These are phyloP conservation scores for Chromoteleia sp. DNA, from an alignment of 2,888 invertebrate genomes.

Conservation along the genomic window DNA sequence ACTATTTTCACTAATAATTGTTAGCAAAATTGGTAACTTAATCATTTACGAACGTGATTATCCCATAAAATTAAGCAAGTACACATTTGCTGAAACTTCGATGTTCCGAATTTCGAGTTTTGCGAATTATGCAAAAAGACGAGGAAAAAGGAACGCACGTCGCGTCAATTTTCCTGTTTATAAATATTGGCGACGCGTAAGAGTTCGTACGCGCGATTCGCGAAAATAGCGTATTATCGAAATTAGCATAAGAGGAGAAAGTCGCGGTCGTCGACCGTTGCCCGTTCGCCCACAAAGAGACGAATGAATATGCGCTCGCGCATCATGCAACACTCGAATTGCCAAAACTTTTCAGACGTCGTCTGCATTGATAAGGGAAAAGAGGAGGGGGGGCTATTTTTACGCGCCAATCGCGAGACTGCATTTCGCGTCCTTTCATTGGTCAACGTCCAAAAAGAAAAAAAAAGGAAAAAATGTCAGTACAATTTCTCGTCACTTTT, in stretches of 20 bases:
- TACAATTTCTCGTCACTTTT: too few relatives aligned
- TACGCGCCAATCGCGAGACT: slow-evolving; percentile 5
- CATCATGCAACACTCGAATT: slow-evolving; percentile 66
- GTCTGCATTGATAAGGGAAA: slow-evolving; percentile 28
- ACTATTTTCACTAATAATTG: too few relatives aligned
- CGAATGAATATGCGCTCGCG: slow-evolving; percentile 68
- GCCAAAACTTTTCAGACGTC: slow-evolving; percentile 64
- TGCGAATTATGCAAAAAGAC: not conserved
- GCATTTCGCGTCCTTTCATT: not conserved
- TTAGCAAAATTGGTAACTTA: too few relatives aligned
- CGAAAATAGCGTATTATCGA: slow-evolving; percentile 81
- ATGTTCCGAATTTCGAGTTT: too few relatives aligned
- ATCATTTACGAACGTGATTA: too few relatives aligned
- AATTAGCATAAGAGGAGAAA: slow-evolving; percentile 84
- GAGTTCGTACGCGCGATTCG: slow-evolving; percentile 58
- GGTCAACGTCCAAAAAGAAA: not conserved
- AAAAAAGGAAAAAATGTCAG: not conserved
- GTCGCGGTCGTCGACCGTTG: slow-evolving; percentile 80
- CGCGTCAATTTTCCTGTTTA: slow-evolving; percentile 61
- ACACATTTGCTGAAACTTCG: too few relatives aligned
- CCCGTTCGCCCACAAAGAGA: slow-evolving; percentile 68
- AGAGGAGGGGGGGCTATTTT: slow-evolving; percentile 3
- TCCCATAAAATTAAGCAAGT: too few relatives aligned
- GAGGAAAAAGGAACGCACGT: not conserved
- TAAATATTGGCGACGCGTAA: slow-evolving; percentile 65